phyloP scores from a whole-genome alignment of 2,113 vertebrate genomes.

The Agapornis roseicollis region DNA sequence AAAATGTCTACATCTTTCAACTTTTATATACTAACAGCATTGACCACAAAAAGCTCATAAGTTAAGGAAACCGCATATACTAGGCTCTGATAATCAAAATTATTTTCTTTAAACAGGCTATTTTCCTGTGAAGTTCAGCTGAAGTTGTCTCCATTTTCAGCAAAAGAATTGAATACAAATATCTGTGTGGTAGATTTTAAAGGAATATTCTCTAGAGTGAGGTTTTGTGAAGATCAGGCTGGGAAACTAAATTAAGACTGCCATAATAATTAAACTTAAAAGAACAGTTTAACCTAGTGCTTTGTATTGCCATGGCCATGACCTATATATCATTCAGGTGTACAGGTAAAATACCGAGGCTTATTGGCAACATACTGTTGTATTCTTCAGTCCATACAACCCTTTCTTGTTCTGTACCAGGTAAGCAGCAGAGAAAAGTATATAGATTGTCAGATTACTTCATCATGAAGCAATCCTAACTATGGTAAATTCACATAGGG shows the following conservation, averaged over 20 bases:
- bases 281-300: not conserved
- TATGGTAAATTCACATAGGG: not conserved
- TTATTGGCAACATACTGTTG: not conserved
- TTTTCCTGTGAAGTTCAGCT: not conserved
- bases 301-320: not conserved
- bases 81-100: not conserved
- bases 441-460: not conserved
- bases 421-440: not conserved
- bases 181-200: not conserved
- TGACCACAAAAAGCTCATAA: not conserved
- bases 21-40: not conserved
- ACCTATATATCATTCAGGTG: not conserved
- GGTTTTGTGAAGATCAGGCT: not conserved
- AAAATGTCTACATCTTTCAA: not conserved
- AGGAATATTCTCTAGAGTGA: not conserved
- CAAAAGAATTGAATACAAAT: not conserved
- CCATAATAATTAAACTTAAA: not conserved
- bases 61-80: not conserved
- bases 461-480: not conserved
- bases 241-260: not conserved
- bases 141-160: not conserved
- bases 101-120: not conserved
- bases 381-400: not conserved
- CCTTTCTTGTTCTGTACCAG: not conserved
- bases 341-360: not conserved